Evolutionary conservation across 2,113 vertebrate species (phyloP).

Genomic region (Vulpes ferrilata): DNA sequence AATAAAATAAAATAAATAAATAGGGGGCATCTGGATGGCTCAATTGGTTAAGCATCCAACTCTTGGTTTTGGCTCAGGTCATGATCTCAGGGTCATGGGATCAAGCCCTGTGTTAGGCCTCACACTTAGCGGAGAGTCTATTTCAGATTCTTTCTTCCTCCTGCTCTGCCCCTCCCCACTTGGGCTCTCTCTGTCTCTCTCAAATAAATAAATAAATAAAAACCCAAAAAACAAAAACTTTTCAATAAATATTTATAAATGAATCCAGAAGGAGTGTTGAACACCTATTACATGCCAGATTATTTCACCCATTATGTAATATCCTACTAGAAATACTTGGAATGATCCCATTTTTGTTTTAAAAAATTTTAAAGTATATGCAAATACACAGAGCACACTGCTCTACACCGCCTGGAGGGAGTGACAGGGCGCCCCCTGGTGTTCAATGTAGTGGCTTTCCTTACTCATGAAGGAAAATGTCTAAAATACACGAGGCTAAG

Average conservation of each 20-base stretch:
- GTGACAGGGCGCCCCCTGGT: conserved; percentile 10
- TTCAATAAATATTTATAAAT: neutral
- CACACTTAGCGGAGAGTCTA: neutral
- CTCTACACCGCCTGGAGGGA: neutral
- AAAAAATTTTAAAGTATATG: neutral
- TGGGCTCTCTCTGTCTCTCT: neutral
- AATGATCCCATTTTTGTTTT: neutral
- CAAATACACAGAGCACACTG: neutral
- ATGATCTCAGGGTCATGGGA: neutral
- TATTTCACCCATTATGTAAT: neutral
- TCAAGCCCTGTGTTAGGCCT: neutral
- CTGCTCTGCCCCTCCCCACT: neutral
- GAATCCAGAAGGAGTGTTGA: neutral
- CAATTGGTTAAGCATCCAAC: neutral
- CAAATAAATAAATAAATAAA: neutral
- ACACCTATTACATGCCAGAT: neutral
- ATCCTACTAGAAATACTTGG: conserved; percentile 1
- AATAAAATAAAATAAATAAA: neutral
- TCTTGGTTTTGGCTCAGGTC: neutral
- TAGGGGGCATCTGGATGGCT: neutral
- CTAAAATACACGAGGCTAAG: neutral
- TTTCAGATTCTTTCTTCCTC: neutral
- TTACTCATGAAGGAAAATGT: neutral
- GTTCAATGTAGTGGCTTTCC: neutral
- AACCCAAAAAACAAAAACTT: neutral